Base-by-base conservation (phyloP, 2,113 vertebrate species). In the Neolamprologus devosi region DNA sequence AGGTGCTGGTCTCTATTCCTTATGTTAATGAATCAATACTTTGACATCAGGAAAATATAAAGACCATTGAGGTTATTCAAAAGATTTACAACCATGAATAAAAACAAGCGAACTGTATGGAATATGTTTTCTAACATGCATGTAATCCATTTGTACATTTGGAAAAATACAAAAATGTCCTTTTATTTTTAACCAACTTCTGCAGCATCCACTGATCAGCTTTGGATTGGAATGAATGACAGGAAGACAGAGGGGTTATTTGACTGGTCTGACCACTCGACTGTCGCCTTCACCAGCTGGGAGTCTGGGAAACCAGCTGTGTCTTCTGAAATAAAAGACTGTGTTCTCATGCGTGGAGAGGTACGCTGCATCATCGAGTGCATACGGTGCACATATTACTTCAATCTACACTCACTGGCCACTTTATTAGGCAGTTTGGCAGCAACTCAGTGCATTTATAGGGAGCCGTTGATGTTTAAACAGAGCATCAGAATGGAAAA, bases 191-290 rank as follows among this genome's bases (percentile, higher is more conserved):
- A 40, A 28, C 37, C 10, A 26, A 30, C 21, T 0, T 89, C 40
- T 85, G 83, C 91, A 99, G 98, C 93, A 19, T 85, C 96, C 78
- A 86, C 42, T 16, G 97, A 99, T 88, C 96, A 97, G 88, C 91
- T 99, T 54, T 99, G 98, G 98, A 97, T 98, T 55, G 98, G 98
- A 21, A 88, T 99, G 90, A 99, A 98, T 73, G 98, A 99, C 92
- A 94, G 94, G 55, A 97, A 89, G 87, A 96, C 96, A 58, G 96
- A 98, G 60, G 97, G 98, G 94, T 96, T 97, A 87, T 99, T 99
- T 95, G 97, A 98, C 79, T 99, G 98, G 98, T 98, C 96, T 0
- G 98, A 99, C 90, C 96, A 97, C 17, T 96, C 97, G 1, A 92
- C 94, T 3, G 97, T 99, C 26, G 97, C 92, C 2, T 99, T 97